These are phyloP conservation scores for Cheilosia scutellata DNA, from an alignment of 2,888 invertebrate genomes.

Conservation along the genomic window DNA sequence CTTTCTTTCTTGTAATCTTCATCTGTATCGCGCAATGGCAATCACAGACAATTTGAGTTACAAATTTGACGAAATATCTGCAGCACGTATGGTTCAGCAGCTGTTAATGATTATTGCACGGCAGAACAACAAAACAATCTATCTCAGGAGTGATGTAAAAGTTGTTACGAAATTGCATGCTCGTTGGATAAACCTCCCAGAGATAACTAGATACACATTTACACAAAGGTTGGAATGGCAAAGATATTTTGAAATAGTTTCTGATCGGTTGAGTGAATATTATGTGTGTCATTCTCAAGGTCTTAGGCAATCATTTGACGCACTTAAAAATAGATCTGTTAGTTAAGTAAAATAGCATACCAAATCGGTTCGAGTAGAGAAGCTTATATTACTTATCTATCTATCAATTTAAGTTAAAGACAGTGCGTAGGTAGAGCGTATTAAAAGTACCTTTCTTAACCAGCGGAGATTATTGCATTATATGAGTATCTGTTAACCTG, in stretches of 20 bases:
- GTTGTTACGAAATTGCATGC: constrained; percentile 33
- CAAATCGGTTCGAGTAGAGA: too few relatives aligned
- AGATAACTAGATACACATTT: too few relatives aligned
- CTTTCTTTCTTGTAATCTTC: constrained; percentile 14
- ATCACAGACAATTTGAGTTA: neutral
- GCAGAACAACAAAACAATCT: constrained; percentile 30
- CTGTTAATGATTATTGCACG: constrained; percentile 1
- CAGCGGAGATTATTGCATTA: too few relatives aligned
- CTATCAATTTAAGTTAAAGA: too few relatives aligned
- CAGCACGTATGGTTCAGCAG: constrained; percentile 23
- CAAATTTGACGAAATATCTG: constrained; percentile 37
- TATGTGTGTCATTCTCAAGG: constrained; percentile 7
- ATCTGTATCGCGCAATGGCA: neutral
- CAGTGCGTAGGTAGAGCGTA: too few relatives aligned
- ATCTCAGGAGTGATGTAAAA: constrained; percentile 1
- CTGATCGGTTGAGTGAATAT: constrained; percentile 4
- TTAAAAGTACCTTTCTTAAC: too few relatives aligned
- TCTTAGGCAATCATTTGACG: neutral
- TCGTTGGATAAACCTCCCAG: neutral
- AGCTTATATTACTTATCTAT: too few relatives aligned
- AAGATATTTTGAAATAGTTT: neutral
- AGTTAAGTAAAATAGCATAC: too few relatives aligned
- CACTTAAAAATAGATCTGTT: too few relatives aligned
- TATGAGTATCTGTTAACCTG: too few relatives aligned
- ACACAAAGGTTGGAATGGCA: neutral